Percentiles rank a stretch among this genome's conserved stretches.
phyloP scores from a whole-genome alignment of 1,140 invertebrate genomes.

The Theocolax elegans region DNA sequence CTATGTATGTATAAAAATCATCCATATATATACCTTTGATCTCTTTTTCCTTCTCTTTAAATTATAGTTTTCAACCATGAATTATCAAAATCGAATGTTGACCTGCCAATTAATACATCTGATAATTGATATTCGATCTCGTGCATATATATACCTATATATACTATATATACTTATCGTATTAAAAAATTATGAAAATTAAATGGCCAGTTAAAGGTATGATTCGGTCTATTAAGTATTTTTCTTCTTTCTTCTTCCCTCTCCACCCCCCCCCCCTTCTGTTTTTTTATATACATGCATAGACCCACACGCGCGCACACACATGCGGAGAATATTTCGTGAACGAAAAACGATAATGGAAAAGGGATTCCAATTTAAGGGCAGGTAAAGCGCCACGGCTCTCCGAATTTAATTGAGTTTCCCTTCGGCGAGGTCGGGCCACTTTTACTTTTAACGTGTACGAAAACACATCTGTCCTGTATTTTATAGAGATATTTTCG shows the following conservation, averaged over 20 bases:
- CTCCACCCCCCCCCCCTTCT: too few relatives aligned
- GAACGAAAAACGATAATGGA: constrained; percentile 32
- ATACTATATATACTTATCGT: neutral
- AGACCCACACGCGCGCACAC: too few relatives aligned
- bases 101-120: too few relatives aligned
- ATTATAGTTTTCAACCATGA: too few relatives aligned
- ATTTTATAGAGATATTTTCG: neutral
- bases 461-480: constrained; percentile 28
- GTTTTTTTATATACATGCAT: too few relatives aligned
- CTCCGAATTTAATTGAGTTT: constrained; percentile 38
- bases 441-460: constrained; percentile 30
- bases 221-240: constrained; percentile 25
- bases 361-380: constrained; percentile 35
- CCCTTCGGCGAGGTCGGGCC: constrained; percentile 32
- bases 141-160: too few relatives aligned
- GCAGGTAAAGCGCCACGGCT: constrained; percentile 25
- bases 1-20: too few relatives aligned
- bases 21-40: too few relatives aligned
- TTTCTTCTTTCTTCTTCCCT: too few relatives aligned
- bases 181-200: constrained; percentile 33
- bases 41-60: too few relatives aligned
- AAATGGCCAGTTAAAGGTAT: constrained; percentile 3
- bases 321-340: constrained; percentile 24
- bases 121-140: too few relatives aligned
- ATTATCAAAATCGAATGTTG: too few relatives aligned